phyloP scores from a whole-genome alignment of 1,140 invertebrate genomes.

The roundworm (Caenorhabditis elegans) region DNA sequence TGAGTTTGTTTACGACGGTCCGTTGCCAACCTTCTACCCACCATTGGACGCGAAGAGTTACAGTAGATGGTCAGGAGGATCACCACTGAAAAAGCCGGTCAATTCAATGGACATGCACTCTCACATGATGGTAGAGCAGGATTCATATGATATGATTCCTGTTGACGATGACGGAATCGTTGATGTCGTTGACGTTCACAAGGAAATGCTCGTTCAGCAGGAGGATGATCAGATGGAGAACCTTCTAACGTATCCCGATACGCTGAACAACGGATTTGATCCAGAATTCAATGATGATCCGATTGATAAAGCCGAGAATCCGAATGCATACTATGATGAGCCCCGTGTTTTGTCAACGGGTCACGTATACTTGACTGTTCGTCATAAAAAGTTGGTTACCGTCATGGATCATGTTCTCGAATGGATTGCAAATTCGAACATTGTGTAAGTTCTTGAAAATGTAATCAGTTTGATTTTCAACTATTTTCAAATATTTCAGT shows the following conservation, averaged over 20 bases:
- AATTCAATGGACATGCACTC: background rate
- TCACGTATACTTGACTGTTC: slow-evolving; percentile 28
- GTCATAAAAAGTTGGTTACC: slow-evolving; percentile 11
- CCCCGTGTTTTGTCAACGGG: background rate
- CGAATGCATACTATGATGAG: background rate
- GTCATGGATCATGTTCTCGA: background rate
- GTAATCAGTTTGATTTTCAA: no score
- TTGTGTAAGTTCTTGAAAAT: slow-evolving; percentile 11
- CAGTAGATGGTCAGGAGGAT: no score
- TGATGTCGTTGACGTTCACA: background rate
- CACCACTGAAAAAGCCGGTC: background rate
- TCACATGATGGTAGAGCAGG: no score
- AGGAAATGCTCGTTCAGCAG: background rate
- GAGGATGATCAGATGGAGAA: background rate
- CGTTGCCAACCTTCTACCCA: background rate
- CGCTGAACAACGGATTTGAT: background rate
- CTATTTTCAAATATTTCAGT: background rate
- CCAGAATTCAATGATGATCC: slow-evolving; percentile 29
- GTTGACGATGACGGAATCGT: background rate
- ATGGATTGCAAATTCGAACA: slow-evolving; percentile 5
- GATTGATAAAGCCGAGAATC: background rate
- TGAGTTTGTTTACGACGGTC: slow-evolving; percentile 27
- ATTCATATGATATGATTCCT: background rate
- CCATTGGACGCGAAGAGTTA: background rate
- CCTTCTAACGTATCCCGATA: background rate